Evolutionary conservation across 1,140 invertebrate species (phyloP), one percentile per base, ranked within the genome.

Genomic region (Campoletis sonorensis): DNA sequence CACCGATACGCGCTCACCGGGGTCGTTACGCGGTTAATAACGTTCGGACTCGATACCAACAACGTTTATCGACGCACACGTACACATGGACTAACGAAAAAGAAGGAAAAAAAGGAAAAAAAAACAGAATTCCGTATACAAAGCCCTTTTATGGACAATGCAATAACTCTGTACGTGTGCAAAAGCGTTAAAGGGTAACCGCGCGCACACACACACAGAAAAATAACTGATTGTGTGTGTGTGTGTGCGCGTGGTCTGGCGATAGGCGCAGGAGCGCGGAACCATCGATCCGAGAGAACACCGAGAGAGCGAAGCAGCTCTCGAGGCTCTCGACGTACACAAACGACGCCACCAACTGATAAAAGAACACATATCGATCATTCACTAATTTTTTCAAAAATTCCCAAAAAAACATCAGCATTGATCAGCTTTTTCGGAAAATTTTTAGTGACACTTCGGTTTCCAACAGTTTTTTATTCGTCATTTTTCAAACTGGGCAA

Each of bases 261-360:
- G 78, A 79, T 84, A 84, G 82, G 82, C 82, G 82, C 82, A 84
- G 82, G 80, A 84, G 82, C 82, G 77, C 45, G 61, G 79, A 72
- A 67, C 75, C 75, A 81, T 64, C 76, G 67, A 82, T 76, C 73
- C 58, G 71, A 33, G n/a, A 54, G 82, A 67, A 61, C 15, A 16
- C 23, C 26, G 61, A 64, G 33, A 15, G 67, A 71, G 70, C 26
- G 15, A 54, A 33, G 45, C n/a, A 23, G 64, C 11, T 16, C 51
- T 30, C 51, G 33, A 16, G 33, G 4, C 26, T n/a, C 40, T 45
- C 3, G 11, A 21, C 54, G 21, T 58, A 21, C 54, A 58, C 16
- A 23, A 58, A 21, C 18, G 15, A 58, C 54, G 54, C 18, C 54
- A 58, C 18, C 54, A 58, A 58, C 21, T 58, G 54, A 58, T n/a